Conservation (phyloP, 1,140 invertebrate species). For the Gerris buenoi region DNA sequence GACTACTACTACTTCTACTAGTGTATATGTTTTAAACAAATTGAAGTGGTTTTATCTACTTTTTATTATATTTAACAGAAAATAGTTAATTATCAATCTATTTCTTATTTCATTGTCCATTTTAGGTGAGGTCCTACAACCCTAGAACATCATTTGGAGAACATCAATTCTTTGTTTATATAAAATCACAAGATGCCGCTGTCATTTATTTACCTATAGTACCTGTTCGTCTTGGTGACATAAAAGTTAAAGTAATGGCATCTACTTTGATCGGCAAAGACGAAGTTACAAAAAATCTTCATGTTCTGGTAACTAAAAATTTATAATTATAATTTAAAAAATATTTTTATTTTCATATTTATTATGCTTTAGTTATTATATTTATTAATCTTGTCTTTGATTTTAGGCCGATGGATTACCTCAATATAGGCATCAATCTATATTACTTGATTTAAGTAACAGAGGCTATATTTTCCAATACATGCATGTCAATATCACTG, state of each 20-base stretch:
- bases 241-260: constrained; percentile 67
- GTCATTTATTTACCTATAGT: constrained; percentile 84
- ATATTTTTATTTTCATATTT: not conserved
- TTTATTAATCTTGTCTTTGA: constrained; percentile 24
- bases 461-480: constrained; percentile 84
- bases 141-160: constrained; percentile 77
- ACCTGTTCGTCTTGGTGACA: constrained; percentile 57
- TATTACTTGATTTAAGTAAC: constrained; percentile 80
- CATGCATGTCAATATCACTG: constrained; percentile 86
- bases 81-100: too few relatives aligned
- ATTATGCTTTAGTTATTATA: not conserved
- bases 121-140: constrained; percentile 57
- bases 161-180: constrained; percentile 86
- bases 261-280: constrained; percentile 73
- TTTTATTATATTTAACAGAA: not conserved
- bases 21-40: too few relatives aligned
- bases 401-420: constrained; percentile 74
- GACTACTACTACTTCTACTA: too few relatives aligned
- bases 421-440: constrained; percentile 79
- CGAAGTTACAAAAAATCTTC: constrained; percentile 48
- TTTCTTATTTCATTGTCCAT: too few relatives aligned
- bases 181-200: constrained; percentile 57
- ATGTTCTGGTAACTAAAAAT: constrained; percentile 46
- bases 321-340: not conserved
- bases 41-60: not conserved